A percentile compares a stretch with the other conserved stretches of the same genome.
phyloP scores from a whole-genome alignment of 1,140 invertebrate genomes.

The Trichogramma pretiosum region DNA sequence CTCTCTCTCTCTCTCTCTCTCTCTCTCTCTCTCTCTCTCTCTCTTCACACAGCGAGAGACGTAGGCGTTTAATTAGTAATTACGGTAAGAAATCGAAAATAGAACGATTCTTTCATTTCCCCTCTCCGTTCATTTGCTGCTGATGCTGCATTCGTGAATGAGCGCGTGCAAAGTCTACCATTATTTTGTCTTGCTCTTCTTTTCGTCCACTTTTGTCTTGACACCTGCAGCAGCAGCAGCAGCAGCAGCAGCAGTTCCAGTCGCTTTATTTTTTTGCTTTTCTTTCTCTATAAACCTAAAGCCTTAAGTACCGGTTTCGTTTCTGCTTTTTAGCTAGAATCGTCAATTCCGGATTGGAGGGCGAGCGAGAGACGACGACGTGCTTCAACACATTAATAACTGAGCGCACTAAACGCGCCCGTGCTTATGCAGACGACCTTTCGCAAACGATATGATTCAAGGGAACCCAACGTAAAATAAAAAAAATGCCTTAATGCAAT shows the following conservation, averaged over 20 bases:
- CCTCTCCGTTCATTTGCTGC: neutral
- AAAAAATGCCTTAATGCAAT: no score
- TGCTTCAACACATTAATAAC: neutral
- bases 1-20: neutral
- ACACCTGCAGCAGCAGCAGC: no score
- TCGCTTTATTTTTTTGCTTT: no score
- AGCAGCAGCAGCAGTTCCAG: no score
- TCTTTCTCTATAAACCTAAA: no score
- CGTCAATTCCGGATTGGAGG: neutral
- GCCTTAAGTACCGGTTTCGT: no score
- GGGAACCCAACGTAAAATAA: no score
- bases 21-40: conserved; percentile 4
- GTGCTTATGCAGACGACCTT: conserved; percentile 25
- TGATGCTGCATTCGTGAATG: no score
- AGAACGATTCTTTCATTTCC: neutral
- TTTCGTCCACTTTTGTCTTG: no score
- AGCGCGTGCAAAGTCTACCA: conserved; percentile 1
- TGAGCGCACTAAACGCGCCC: no score
- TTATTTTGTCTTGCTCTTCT: conserved; percentile 16
- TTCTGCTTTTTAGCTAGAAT: no score
- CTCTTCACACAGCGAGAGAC: neutral
- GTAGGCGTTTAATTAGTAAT: conserved; percentile 12
- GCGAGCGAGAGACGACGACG: neutral
- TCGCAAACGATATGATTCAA: no score
- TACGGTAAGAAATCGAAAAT: conserved; percentile 12